Percentiles rank a stretch among this genome's conserved stretches.
Evolutionary conservation across 2,113 vertebrate genomes (phyloP).

Genomic region (Notiomystis cincta): DNA sequence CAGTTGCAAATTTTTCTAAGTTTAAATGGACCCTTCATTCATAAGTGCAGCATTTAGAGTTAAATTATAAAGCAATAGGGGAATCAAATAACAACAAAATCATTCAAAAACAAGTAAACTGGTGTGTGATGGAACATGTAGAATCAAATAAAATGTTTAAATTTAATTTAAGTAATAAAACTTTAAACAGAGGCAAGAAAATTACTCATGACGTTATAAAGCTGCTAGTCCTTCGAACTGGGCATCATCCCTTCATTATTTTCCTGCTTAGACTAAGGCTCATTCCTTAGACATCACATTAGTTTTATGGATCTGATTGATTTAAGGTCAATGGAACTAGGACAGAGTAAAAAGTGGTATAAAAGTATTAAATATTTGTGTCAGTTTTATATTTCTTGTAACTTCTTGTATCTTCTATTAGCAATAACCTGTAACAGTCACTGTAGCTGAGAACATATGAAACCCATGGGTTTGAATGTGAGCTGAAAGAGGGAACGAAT

Average conservation of each 20-base stretch:
- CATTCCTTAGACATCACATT: not conserved
- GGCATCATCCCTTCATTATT: not conserved
- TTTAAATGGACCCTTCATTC: slow-evolving; percentile 20
- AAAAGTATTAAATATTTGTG: not conserved
- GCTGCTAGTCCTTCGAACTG: not conserved
- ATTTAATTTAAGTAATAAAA: not conserved
- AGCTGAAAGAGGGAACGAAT: not conserved
- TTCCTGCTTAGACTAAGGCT: not conserved
- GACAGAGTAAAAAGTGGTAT: not conserved
- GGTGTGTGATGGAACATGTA: not conserved
- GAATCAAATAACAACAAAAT: slow-evolving; percentile 1
- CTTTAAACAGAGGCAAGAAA: not conserved
- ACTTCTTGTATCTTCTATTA: not conserved
- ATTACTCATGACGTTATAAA: not conserved
- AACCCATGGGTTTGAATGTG: not conserved
- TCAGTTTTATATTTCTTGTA: not conserved
- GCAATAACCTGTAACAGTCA: not conserved
- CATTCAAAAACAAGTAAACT: not conserved
- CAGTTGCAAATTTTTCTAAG: not conserved
- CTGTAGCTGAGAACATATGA: not conserved
- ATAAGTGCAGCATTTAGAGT: not conserved
- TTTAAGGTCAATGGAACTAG: not conserved
- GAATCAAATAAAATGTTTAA: not conserved
- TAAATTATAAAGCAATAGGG: not conserved
- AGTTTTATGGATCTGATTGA: not conserved